Conservation (phyloP, 1,140 invertebrate genomes). For the Trichonephila clavipes region DNA sequence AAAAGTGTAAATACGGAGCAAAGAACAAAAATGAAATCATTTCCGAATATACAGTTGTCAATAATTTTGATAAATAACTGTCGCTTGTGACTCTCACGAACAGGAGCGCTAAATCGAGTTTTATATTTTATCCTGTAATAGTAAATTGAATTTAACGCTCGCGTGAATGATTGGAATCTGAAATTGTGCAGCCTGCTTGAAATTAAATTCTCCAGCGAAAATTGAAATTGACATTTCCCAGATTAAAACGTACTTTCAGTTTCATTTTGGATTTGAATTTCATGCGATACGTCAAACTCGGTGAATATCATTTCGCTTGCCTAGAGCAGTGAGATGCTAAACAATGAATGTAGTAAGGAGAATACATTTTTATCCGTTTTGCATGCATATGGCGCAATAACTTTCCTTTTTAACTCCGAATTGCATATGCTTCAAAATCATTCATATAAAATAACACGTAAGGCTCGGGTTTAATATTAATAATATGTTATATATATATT, state of each 20-base stretch:
- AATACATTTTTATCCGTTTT: too few relatives aligned
- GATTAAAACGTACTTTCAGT: background rate
- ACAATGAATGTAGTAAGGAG: too few relatives aligned
- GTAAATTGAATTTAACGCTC: background rate
- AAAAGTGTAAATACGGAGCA: background rate
- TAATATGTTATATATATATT: too few relatives aligned
- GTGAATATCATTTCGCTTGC: background rate
- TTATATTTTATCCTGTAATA: background rate
- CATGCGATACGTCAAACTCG: background rate
- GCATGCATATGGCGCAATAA: too few relatives aligned
- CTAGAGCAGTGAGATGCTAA: too few relatives aligned
- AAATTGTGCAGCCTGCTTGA: background rate
- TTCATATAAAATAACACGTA: too few relatives aligned
- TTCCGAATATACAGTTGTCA: background rate
- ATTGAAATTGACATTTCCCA: constrained; percentile 20
- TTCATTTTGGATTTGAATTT: background rate
- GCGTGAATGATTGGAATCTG: background rate
- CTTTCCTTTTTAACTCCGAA: too few relatives aligned
- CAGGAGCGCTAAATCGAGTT: background rate
- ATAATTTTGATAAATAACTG: constrained; percentile 11
- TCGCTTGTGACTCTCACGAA: background rate
- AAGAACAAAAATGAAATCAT: background rate
- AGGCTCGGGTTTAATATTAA: too few relatives aligned
- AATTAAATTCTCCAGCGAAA: background rate
- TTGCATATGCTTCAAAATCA: too few relatives aligned